Evolutionary conservation across 2,113 vertebrate genomes (phyloP).

Genomic region (Podilymbus podiceps): DNA sequence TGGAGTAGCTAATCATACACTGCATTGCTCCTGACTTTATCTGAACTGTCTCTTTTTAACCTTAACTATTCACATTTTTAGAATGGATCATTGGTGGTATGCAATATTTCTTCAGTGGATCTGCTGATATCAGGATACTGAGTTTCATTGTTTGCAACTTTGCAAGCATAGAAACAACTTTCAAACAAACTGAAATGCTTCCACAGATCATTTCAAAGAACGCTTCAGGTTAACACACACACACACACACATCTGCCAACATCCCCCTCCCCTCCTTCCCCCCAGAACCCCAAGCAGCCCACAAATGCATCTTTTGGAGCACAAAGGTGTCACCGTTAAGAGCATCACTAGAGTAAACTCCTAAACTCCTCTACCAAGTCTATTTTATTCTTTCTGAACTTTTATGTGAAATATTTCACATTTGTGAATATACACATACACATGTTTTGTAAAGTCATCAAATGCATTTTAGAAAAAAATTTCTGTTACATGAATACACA

Average conservation of each 20-base stretch:
- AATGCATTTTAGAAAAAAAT: neutral
- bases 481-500: neutral
- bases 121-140: neutral
- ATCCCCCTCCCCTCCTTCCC: too few species aligned
- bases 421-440: neutral
- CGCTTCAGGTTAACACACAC: neutral
- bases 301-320: neutral
- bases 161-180: neutral
- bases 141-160: neutral
- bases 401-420: neutral
- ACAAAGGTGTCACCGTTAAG: neutral
- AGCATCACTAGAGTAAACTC: neutral
- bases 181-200: neutral
- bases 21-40: neutral
- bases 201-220: neutral
- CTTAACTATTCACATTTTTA: neutral
- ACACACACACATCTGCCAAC: too few species aligned
- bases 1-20: neutral
- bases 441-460: neutral
- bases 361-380: neutral
- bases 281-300: rapidly evolving
- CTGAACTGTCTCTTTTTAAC: neutral
- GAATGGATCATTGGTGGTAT: neutral
- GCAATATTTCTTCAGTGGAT: neutral
- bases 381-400: neutral